A percentile compares a stretch with the other conserved stretches of the same genome.
These are phyloP conservation scores for Chrosomus eos DNA, from an alignment of 2,797 vertebrate species.

Conservation along the genomic window DNA sequence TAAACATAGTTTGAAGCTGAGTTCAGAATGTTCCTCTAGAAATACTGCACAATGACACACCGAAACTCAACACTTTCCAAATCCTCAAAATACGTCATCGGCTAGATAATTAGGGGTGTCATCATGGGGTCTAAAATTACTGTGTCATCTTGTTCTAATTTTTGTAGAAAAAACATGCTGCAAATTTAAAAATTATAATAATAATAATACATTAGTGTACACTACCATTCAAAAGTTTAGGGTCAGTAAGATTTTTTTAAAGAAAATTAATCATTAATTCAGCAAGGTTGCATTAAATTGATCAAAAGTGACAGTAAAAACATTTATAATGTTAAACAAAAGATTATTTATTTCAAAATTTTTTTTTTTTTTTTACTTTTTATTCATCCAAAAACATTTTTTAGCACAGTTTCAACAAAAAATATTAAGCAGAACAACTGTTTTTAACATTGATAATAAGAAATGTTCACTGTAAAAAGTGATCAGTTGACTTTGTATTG, in stretches of 20 bases:
- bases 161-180: not conserved
- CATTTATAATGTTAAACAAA: not conserved
- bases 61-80: not conserved
- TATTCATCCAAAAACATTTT: not conserved
- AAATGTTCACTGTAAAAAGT: not conserved
- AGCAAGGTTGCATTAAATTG: not conserved
- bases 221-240: too few relatives aligned
- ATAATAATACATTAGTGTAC: too few relatives aligned
- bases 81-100: not conserved
- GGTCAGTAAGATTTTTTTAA: not conserved
- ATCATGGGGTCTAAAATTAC: not conserved
- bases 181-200: too few relatives aligned
- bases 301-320: not conserved
- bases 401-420: not conserved
- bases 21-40: constrained; percentile 8
- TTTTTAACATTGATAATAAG: not conserved
- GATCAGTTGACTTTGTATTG: too few relatives aligned
- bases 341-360: not conserved
- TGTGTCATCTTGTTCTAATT: constrained; percentile 1
- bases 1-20: constrained; percentile 29
- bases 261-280: not conserved
- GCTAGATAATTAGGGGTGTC: constrained; percentile 17
- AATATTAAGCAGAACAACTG: not conserved
- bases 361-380: not conserved
- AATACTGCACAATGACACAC: not conserved